Conservation (phyloP, 2,113 vertebrate genomes). For the Clarias macrocephalus region DNA sequence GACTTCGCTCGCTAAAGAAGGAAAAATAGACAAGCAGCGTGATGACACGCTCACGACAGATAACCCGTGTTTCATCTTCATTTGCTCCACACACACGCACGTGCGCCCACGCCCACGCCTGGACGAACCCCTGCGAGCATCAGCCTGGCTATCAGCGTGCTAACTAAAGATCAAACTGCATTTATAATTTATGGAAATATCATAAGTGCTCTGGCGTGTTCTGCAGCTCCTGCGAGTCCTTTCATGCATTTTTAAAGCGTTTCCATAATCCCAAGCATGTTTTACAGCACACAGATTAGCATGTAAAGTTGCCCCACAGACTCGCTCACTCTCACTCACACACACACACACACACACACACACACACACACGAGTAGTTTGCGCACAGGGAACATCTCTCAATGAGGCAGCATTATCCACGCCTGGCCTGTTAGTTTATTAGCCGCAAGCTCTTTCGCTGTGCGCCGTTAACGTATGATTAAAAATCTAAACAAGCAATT, state of each 20-base stretch:
- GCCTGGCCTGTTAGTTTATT: slow-evolving; percentile 58
- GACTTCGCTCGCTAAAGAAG: neutral
- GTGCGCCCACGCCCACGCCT: slow-evolving; percentile 35
- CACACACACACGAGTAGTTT: neutral
- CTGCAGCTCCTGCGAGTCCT: neutral
- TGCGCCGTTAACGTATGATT: slow-evolving; percentile 64
- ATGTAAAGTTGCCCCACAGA: neutral
- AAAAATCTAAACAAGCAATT: slow-evolving; percentile 59
- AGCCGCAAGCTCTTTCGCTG: slow-evolving; percentile 60
- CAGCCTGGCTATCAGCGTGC: slow-evolving; percentile 59
- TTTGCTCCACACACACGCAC: neutral
- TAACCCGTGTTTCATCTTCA: slow-evolving; percentile 71
- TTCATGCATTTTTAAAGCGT: neutral
- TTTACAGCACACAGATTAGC: slow-evolving; percentile 16
- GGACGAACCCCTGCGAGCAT: slow-evolving; percentile 32
- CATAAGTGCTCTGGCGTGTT: neutral
- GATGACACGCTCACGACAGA: slow-evolving; percentile 56
- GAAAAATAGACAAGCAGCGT: too few relatives aligned
- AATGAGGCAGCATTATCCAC: slow-evolving; percentile 59
- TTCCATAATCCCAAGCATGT: neutral
- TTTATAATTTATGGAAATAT: neutral
- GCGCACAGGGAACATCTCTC: neutral
- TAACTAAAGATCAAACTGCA: slow-evolving; percentile 46
- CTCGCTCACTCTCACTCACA: neutral
- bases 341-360: neutral